These are phyloP conservation scores for Peromyscus polionotus DNA, from an alignment of 2,113 vertebrate genomes.

Conservation along the genomic window DNA sequence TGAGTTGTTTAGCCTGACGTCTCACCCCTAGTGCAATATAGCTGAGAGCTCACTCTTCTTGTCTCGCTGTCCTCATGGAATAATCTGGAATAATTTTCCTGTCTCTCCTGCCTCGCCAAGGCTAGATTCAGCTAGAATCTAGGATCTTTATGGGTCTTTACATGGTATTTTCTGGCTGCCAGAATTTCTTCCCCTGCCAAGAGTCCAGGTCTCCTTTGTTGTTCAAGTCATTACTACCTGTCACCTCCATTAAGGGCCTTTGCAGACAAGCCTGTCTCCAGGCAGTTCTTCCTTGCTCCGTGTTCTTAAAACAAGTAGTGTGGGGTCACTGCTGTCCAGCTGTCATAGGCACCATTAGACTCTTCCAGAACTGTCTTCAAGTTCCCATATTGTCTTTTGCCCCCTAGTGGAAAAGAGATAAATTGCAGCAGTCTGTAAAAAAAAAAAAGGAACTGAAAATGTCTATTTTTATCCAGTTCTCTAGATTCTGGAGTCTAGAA, in stretches of 20 bases:
- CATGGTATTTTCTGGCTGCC: neutral
- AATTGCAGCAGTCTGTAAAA: neutral
- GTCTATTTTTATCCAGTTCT: constrained; percentile 17
- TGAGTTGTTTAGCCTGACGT: neutral
- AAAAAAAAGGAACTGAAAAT: neutral
- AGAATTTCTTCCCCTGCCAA: neutral
- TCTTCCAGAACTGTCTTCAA: neutral
- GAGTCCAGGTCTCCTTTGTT: neutral
- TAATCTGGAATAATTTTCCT: neutral
- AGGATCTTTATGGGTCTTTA: neutral
- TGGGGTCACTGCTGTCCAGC: neutral
- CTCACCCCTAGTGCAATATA: accelerated
- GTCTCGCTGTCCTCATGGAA: neutral
- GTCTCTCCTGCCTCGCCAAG: neutral
- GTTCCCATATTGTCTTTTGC: constrained; percentile 15
- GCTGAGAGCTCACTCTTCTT: neutral
- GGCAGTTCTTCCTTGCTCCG: no score
- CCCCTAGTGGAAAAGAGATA: neutral
- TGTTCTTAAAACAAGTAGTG: neutral
- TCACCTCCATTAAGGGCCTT: neutral
- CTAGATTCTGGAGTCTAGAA: neutral
- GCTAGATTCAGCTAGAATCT: neutral
- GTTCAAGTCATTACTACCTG: neutral
- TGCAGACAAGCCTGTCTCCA: neutral
- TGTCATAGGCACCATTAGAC: no score